Evolutionary conservation across 2,797 vertebrate genomes (phyloP).

Genomic region (Liasis olivaceus): DNA sequence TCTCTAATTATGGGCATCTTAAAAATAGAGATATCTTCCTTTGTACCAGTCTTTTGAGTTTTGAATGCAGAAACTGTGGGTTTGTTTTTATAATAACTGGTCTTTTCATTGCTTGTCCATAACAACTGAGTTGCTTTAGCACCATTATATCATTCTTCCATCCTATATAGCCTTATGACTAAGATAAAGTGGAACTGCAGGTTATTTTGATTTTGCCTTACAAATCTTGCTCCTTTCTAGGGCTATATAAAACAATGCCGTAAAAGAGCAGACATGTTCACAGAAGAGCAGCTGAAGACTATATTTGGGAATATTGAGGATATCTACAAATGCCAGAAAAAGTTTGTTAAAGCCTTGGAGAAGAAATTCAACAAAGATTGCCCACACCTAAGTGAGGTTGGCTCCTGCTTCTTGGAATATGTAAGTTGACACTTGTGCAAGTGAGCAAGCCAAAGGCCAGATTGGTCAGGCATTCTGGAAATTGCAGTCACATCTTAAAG

Average conservation of each 20-base stretch:
- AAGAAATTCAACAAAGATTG: slow-evolving; percentile 91
- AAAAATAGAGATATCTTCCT: background rate
- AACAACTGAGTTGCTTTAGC: background rate
- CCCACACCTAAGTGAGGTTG: slow-evolving; percentile 94
- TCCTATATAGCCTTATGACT: background rate
- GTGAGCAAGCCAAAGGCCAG: background rate
- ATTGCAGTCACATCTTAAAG: background rate
- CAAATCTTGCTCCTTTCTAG: slow-evolving; percentile 65
- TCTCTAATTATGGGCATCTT: background rate
- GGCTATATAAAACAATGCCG: slow-evolving; percentile 96
- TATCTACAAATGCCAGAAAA: slow-evolving; percentile 94
- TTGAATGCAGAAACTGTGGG: background rate
- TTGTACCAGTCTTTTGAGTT: too few relatives aligned
- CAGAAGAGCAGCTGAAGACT: slow-evolving; percentile 88
- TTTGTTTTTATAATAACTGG: background rate
- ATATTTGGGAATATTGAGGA: slow-evolving; percentile 98
- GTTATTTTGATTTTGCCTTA: background rate
- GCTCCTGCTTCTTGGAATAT: slow-evolving; percentile 93
- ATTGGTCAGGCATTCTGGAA: background rate
- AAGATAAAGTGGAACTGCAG: background rate
- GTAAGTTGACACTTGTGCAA: slow-evolving; percentile 73
- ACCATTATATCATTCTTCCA: background rate
- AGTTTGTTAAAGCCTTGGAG: slow-evolving; percentile 89
- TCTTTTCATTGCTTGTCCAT: background rate
- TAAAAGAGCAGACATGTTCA: slow-evolving; percentile 94